phyloP scores from a whole-genome alignment of 2,888 invertebrate genomes.

The Eupelmus urozonus region DNA sequence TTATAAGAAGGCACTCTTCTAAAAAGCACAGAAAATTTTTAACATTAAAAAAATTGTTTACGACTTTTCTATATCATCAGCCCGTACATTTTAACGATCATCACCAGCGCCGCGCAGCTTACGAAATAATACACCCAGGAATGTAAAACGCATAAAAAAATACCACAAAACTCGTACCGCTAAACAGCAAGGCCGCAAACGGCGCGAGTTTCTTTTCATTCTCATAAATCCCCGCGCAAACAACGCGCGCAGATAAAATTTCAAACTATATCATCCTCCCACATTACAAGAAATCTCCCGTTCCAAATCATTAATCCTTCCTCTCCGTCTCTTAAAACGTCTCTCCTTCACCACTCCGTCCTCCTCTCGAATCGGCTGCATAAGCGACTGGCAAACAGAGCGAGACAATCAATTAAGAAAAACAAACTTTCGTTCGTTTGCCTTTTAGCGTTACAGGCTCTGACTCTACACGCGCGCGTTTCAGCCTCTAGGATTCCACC shows the following conservation, averaged over 20 bases:
- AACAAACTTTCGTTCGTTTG: slow-evolving; percentile 34
- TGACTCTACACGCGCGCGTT: not conserved
- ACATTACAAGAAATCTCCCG: not conserved
- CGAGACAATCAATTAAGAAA: slow-evolving; percentile 45
- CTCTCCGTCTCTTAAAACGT: no score
- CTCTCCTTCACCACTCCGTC: not conserved
- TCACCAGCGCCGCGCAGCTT: not conserved
- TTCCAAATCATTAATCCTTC: no score
- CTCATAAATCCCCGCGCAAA: no score
- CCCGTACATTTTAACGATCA: not conserved
- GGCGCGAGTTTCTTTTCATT: no score
- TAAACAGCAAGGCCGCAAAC: no score
- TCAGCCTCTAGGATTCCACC: slow-evolving; percentile 1
- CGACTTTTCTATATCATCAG: not conserved
- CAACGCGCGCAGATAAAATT: no score
- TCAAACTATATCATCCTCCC: no score
- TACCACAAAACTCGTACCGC: not conserved
- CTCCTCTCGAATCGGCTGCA: not conserved
- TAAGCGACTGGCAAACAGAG: slow-evolving; percentile 30
- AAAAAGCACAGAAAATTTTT: not conserved
- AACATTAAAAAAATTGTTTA: not conserved
- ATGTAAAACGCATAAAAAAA: not conserved
- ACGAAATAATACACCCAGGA: not conserved
- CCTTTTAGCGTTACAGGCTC: not conserved
- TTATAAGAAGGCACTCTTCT: not conserved